These are phyloP conservation scores for Scomberomorus guttatus DNA, from an alignment of 2,797 vertebrate genomes.

Conservation along the genomic window DNA sequence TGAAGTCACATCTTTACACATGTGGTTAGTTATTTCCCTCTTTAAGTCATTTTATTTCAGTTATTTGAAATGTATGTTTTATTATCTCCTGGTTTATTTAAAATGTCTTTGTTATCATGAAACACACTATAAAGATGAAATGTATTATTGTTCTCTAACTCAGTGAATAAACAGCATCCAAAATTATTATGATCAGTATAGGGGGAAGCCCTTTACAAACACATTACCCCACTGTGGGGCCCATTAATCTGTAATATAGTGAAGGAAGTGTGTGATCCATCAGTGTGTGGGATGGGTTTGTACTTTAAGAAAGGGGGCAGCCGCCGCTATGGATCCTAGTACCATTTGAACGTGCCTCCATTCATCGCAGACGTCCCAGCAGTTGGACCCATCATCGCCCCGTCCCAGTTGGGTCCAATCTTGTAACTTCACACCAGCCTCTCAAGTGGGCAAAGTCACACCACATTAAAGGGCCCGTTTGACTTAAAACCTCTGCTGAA, in stretches of 20 bases:
- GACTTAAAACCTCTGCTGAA: slow-evolving; percentile 64
- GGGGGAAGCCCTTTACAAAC: neutral
- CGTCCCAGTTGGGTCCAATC: slow-evolving; percentile 74
- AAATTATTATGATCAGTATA: neutral
- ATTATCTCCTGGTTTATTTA: neutral
- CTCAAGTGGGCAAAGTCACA: slow-evolving; percentile 83
- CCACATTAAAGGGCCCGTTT: slow-evolving; percentile 83
- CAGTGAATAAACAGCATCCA: slow-evolving; percentile 4
- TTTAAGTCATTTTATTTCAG: neutral
- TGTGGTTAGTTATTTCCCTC: neutral
- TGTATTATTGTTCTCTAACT: neutral
- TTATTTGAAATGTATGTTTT: neutral
- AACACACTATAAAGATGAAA: neutral
- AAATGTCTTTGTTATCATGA: neutral
- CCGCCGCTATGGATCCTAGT: slow-evolving; percentile 76
- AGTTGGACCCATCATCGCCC: slow-evolving; percentile 74
- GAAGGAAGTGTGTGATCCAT: slow-evolving; percentile 57
- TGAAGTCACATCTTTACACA: neutral
- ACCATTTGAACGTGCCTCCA: slow-evolving; percentile 76
- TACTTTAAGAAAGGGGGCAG: slow-evolving; percentile 13
- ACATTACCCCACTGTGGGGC: slow-evolving; percentile 37
- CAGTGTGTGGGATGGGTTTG: slow-evolving; percentile 37
- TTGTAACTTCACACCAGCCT: slow-evolving; percentile 82
- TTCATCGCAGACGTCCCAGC: slow-evolving; percentile 54
- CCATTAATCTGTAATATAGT: slow-evolving; percentile 46